Percentiles rank a stretch among this genome's conserved stretches.
Conservation (phyloP, 2,797 vertebrate species). For the Lepilemur septentrionalis region DNA sequence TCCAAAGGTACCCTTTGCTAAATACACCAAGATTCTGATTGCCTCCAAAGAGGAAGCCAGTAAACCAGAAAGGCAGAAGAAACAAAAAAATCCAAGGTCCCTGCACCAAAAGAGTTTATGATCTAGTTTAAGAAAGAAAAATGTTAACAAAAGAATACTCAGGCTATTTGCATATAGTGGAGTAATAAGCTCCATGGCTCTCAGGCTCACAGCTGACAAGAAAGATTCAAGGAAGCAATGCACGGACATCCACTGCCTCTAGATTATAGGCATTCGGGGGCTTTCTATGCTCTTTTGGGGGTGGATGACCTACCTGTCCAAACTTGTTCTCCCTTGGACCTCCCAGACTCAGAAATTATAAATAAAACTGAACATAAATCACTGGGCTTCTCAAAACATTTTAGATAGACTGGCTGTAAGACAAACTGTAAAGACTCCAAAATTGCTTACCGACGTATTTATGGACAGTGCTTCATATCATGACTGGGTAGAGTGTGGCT, state of each 20-base stretch:
- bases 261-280: rapidly evolving
- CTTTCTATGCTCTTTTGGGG: too few relatives aligned
- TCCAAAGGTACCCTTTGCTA: neutral
- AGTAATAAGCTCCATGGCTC: neutral
- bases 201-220: neutral
- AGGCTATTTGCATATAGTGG: too few relatives aligned
- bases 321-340: neutral
- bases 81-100: neutral
- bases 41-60: neutral
- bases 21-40: neutral
- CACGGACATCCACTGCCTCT: rapidly evolving
- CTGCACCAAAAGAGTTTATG: neutral
- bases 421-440: neutral
- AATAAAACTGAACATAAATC: neutral
- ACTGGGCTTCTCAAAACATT: neutral
- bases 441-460: neutral
- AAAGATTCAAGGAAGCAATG: neutral
- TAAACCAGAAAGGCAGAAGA: neutral
- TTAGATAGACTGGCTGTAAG: neutral
- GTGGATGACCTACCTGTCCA: neutral
- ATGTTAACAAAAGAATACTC: neutral
- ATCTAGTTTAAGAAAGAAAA: neutral
- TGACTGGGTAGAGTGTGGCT: neutral
- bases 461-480: neutral
- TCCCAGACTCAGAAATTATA: neutral